phyloP scores from a whole-genome alignment of 37 sponge, comb jelly and placozoan genomes.

The Beroe forskalii region DNA sequence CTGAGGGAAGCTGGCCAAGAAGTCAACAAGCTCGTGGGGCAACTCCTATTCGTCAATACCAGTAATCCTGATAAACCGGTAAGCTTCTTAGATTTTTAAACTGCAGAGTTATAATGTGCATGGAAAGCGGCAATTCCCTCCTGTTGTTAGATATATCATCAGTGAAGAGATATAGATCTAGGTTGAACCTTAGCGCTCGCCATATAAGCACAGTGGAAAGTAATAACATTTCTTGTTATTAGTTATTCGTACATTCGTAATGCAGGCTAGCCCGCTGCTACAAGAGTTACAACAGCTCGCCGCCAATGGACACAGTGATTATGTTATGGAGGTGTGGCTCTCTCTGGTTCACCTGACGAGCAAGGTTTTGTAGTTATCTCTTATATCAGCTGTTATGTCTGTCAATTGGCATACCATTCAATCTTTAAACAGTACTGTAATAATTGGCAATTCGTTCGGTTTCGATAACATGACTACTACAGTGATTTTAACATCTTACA shows the following conservation, averaged over 20 bases:
- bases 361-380: background rate
- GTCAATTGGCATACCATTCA: too few relatives aligned
- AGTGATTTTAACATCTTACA: too few relatives aligned
- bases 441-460: too few relatives aligned
- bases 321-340: constrained; percentile 5
- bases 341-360: constrained; percentile 34
- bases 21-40: background rate
- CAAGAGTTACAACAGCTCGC: constrained; percentile 40
- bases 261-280: constrained; percentile 7
- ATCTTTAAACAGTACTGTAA: too few relatives aligned
- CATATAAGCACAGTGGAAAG: too few relatives aligned
- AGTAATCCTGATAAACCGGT: background rate
- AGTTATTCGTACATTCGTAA: too few relatives aligned
- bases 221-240: too few relatives aligned
- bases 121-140: background rate
- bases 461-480: too few relatives aligned
- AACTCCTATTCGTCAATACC: background rate
- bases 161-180: too few relatives aligned
- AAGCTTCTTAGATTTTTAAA: background rate
- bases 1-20: background rate
- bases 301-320: constrained; percentile 2
- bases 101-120: background rate
- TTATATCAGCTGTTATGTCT: background rate
- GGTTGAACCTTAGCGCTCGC: too few relatives aligned
- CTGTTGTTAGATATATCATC: too few relatives aligned